phyloP scores from a whole-genome alignment of 1,140 invertebrate genomes.

The Drosophila teissieri region DNA sequence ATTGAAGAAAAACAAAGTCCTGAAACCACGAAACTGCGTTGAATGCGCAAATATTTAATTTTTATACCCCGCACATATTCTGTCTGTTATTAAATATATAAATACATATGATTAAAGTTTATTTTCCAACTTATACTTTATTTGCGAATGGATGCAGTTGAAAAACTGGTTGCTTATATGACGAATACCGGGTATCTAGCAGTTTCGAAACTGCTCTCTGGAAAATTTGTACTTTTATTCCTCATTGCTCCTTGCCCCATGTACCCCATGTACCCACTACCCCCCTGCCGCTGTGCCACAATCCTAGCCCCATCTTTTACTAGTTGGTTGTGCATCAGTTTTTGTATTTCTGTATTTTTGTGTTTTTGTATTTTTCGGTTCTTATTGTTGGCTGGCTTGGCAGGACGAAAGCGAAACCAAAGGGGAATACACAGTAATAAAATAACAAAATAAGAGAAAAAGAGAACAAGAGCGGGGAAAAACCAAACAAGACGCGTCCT shows the following conservation, averaged over 20 bases:
- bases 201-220: conserved; percentile 6
- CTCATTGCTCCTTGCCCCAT: background rate
- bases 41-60: conserved; percentile 18
- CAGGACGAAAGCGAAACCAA: conserved; percentile 67
- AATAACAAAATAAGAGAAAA: conserved; percentile 75
- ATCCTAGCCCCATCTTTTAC: background rate
- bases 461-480: conserved; percentile 55
- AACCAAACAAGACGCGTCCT: conserved; percentile 50
- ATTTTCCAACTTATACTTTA: background rate
- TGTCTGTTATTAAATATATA: background rate
- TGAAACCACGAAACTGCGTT: background rate
- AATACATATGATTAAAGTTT: background rate
- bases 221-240: conserved; percentile 12
- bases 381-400: conserved; percentile 69
- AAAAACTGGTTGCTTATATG: background rate
- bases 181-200: conserved; percentile 8
- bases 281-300: too few species aligned
- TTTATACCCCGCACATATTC: background rate
- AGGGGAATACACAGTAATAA: conserved; percentile 67
- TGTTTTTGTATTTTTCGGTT: conserved; percentile 46
- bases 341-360: conserved; percentile 34
- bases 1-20: background rate
- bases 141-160: background rate
- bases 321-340: conserved; percentile 45
- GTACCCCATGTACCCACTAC: background rate